These are phyloP conservation scores for Malacosoma neustria DNA, from an alignment of 2,888 invertebrate species.

Conservation along the genomic window DNA sequence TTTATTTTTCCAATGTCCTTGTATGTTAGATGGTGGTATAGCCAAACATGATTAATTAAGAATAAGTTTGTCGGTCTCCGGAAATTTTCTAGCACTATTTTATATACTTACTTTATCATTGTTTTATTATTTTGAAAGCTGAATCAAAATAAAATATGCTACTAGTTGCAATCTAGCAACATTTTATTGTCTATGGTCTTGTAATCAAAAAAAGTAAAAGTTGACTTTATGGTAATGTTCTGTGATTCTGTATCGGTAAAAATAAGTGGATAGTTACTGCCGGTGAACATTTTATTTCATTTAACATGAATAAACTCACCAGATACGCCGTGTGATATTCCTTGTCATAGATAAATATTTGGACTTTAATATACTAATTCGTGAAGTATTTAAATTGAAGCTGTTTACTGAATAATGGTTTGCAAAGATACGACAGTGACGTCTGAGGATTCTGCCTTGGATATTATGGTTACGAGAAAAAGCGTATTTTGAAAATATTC, in stretches of 20 bases:
- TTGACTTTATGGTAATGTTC: slow-evolving; percentile 55
- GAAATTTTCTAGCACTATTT: too few relatives aligned
- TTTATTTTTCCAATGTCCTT: too few relatives aligned
- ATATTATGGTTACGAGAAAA: slow-evolving; percentile 72
- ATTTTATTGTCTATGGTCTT: slow-evolving; percentile 27
- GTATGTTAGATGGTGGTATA: too few relatives aligned
- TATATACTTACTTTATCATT: too few relatives aligned
- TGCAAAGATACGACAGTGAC: slow-evolving; percentile 67
- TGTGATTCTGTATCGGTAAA: slow-evolving; percentile 66
- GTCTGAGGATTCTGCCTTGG: slow-evolving; percentile 70
- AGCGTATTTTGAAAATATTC: slow-evolving; percentile 73
- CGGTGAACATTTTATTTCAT: slow-evolving; percentile 69
- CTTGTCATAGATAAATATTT: slow-evolving; percentile 43
- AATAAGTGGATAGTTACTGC: slow-evolving; percentile 53
- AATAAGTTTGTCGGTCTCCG: too few relatives aligned
- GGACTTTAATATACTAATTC: slow-evolving; percentile 31
- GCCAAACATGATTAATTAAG: too few relatives aligned
- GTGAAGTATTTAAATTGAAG: slow-evolving; percentile 36
- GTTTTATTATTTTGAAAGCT: too few relatives aligned
- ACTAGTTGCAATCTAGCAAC: background rate
- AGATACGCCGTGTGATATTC: slow-evolving; percentile 45
- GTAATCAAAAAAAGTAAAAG: slow-evolving; percentile 29
- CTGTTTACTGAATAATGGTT: slow-evolving; percentile 63
- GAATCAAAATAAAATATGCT: too few relatives aligned
- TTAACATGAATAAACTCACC: slow-evolving; percentile 58